These are phyloP conservation scores for Lamprotornis superbus DNA, from an alignment of 2,113 vertebrate genomes.

Conservation along the genomic window DNA sequence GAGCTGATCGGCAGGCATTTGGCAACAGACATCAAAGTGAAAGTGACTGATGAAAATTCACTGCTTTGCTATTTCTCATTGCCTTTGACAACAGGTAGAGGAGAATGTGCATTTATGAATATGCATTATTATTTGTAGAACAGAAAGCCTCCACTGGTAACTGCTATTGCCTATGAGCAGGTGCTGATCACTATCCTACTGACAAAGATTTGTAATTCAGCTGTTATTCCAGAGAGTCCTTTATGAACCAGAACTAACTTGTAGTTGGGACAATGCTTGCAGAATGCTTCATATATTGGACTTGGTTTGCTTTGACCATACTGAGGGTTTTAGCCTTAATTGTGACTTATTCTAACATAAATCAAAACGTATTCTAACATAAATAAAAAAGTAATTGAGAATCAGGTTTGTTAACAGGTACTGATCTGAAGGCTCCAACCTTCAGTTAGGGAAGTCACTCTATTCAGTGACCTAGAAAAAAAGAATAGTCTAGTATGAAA, in stretches of 20 bases:
- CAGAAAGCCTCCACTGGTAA: neutral
- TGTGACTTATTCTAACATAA: neutral
- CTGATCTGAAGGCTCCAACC: neutral
- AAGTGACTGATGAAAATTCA: neutral
- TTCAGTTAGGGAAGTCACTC: neutral
- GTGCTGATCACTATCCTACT: neutral
- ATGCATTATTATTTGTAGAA: neutral
- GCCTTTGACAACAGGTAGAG: neutral
- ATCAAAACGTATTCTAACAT: neutral
- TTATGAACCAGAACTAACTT: neutral
- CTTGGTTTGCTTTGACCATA: neutral
- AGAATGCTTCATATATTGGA: neutral
- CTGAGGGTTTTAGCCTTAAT: neutral
- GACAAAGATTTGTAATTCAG: conserved; percentile 1
- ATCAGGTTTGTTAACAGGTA: neutral
- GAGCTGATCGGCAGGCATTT: neutral
- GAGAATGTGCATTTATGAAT: neutral
- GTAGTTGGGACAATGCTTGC: neutral
- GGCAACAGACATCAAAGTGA: neutral
- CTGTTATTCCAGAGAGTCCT: neutral
- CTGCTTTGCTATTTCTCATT: neutral
- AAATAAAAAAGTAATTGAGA: neutral
- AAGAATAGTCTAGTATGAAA: neutral
- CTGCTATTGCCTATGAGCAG: neutral
- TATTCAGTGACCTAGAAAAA: neutral